These are phyloP conservation scores for Drosophila quinaria DNA, from an alignment of 2,888 invertebrate species.

Conservation along the genomic window DNA sequence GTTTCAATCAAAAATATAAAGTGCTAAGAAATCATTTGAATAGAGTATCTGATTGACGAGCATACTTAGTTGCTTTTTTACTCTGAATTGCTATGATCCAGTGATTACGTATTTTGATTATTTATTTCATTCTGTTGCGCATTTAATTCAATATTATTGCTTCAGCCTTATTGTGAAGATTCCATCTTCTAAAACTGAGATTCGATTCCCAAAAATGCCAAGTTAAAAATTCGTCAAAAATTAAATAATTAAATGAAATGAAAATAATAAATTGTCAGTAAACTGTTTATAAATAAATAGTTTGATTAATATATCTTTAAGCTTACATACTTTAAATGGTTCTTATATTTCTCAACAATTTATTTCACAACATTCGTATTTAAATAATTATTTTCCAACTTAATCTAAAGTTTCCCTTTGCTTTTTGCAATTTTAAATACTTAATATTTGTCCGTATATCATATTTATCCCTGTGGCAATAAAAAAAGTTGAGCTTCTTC, in stretches of 20 bases:
- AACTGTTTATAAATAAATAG: no score
- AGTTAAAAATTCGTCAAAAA: no score
- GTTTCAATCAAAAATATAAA: background rate
- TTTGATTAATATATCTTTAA: no score
- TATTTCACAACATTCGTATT: no score
- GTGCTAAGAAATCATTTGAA: background rate
- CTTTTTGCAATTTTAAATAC: background rate
- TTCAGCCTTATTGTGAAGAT: background rate
- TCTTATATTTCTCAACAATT: no score
- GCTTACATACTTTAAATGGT: no score
- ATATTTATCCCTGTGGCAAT: conserved; percentile 2
- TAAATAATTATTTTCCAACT: no score
- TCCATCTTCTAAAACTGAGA: no score
- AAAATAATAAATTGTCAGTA: no score
- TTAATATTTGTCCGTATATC: background rate
- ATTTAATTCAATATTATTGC: background rate
- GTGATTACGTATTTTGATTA: background rate
- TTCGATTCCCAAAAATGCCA: no score
- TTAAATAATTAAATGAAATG: no score
- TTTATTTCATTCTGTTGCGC: background rate
- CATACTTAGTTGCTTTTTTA: background rate
- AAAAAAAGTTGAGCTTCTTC: background rate
- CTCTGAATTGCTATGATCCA: background rate
- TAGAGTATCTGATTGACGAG: background rate
- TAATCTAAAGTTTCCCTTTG: background rate